Evolutionary conservation across 2,797 vertebrate genomes (phyloP).

Genomic region (Catamblyrhynchus diadema): DNA sequence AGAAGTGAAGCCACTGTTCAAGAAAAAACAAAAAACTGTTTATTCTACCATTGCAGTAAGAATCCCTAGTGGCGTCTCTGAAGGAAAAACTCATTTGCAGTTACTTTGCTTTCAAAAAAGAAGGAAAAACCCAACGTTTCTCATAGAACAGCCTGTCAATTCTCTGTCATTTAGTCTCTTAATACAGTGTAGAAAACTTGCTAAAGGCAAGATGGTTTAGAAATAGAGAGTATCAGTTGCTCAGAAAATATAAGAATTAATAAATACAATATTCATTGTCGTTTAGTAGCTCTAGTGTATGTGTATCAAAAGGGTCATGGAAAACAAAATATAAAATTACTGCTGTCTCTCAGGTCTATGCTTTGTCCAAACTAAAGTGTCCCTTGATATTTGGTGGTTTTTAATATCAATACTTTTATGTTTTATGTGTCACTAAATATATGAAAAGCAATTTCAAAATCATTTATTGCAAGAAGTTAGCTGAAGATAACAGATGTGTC

Average conservation of each 20-base stretch:
- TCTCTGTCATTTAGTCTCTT: not conserved
- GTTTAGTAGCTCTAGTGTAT: not conserved
- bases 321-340: not conserved
- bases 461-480: not conserved
- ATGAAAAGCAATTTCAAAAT: not conserved
- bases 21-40: not conserved
- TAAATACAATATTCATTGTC: not conserved
- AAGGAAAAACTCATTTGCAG: not conserved
- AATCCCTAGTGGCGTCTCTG: not conserved
- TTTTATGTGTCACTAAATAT: not conserved
- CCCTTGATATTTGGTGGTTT: not conserved
- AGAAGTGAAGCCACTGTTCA: not conserved
- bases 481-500: not conserved
- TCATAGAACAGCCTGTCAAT: not conserved
- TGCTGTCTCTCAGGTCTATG: not conserved
- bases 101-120: not conserved
- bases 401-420: not conserved
- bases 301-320: not conserved
- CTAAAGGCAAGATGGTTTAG: not conserved
- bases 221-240: not conserved
- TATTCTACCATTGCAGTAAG: not conserved
- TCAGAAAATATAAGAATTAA: not conserved
- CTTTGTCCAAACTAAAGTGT: not conserved
- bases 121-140: not conserved
- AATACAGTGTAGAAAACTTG: not conserved